Conservation (phyloP, 2,888 invertebrate genomes). For the Trisateles emortualis region DNA sequence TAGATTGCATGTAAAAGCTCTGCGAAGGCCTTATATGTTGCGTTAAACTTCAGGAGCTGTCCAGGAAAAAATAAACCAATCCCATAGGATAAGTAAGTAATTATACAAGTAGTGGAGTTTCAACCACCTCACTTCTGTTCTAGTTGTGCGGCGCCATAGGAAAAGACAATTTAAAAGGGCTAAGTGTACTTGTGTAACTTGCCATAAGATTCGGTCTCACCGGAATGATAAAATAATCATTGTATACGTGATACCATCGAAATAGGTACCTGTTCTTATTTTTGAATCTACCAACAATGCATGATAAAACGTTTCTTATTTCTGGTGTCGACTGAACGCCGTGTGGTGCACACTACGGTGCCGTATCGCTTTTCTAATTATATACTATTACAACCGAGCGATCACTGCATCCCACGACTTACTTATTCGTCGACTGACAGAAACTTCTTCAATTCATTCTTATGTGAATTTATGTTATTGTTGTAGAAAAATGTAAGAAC, state of each 20-base stretch:
- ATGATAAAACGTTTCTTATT: conserved; percentile 1
- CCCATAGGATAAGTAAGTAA: conserved; percentile 6
- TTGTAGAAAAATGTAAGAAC: conserved; percentile 7
- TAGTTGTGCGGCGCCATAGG: conserved; percentile 4
- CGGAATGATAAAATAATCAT: neutral
- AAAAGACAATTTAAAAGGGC: conserved; percentile 6
- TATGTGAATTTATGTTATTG: conserved; percentile 6
- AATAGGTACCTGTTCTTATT: conserved; percentile 12
- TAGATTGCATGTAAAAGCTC: no score
- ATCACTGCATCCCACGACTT: conserved; percentile 9
- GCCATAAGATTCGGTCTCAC: neutral
- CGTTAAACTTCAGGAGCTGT: neutral
- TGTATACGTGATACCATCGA: conserved; percentile 9
- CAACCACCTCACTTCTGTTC: conserved; percentile 1
- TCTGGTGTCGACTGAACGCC: conserved; percentile 4
- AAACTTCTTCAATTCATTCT: neutral
- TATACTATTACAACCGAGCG: conserved; percentile 4
- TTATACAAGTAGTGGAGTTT: conserved; percentile 4
- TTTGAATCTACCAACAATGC: conserved; percentile 9
- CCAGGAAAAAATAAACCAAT: neutral
- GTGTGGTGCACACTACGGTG: neutral
- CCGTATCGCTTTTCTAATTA: conserved; percentile 5
- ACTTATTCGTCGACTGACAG: conserved; percentile 2
- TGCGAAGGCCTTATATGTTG: no score
- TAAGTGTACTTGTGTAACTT: conserved; percentile 4